Evolutionary conservation across 2,113 vertebrate species (phyloP).

Genomic region (Opisthocomus hoazin): DNA sequence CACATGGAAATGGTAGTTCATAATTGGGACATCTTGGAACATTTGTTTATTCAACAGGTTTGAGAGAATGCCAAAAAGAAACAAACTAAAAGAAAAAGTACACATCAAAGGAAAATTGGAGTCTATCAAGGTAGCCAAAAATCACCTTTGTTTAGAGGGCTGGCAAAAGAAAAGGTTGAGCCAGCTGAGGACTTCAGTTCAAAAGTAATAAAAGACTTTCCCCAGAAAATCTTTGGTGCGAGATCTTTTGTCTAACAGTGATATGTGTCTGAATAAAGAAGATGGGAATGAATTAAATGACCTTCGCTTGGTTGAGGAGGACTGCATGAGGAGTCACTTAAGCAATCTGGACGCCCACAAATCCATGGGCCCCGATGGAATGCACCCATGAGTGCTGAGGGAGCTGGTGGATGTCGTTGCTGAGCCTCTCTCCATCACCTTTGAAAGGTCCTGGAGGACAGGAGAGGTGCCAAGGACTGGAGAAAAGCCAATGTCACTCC

Average conservation of each 20-base stretch:
- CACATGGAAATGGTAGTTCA: background rate
- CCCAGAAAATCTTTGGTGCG: background rate
- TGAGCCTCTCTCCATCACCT: too few relatives aligned
- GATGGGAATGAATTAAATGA: fast-evolving
- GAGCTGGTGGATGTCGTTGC: too few relatives aligned
- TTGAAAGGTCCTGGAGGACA: too few relatives aligned
- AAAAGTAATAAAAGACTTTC: background rate
- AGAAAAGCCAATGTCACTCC: too few relatives aligned
- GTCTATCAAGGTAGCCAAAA: background rate
- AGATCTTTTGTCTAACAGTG: background rate
- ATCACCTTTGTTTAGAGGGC: background rate
- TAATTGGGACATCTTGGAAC: background rate
- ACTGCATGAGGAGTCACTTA: too few relatives aligned
- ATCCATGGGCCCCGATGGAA: too few relatives aligned
- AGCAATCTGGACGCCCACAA: too few relatives aligned
- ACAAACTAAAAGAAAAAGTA: background rate
- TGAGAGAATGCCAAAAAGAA: background rate
- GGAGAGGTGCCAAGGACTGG: too few relatives aligned
- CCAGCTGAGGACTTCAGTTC: background rate
- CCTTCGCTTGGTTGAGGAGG: too few relatives aligned
- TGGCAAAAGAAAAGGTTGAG: background rate
- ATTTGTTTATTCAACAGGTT: background rate
- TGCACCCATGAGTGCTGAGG: too few relatives aligned
- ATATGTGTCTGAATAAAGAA: background rate
- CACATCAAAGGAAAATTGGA: background rate